Base-by-base conservation (phyloP, 2,888 invertebrate species). In the Dolichomitus sp. region DNA sequence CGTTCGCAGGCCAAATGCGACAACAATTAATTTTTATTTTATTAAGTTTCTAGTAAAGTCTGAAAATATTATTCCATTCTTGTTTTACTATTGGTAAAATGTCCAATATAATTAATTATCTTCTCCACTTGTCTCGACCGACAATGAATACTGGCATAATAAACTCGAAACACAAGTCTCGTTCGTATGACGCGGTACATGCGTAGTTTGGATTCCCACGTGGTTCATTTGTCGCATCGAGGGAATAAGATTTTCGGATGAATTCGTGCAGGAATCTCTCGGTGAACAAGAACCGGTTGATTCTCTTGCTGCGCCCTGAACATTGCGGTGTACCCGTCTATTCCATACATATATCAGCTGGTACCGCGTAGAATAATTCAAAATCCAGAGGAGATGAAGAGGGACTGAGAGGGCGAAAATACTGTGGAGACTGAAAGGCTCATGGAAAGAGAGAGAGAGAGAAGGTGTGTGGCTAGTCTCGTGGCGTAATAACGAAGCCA, bases 401-500 rank as follows among this genome's bases (percentile, higher is more conserved):
- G 40, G 5, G 33, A 14, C 14, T 59, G 57, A 30, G 57, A n/a
- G 17, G 30, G 57, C n/a, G 57, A 57, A 57, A n/a, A 30, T 59
- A 59, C n/a, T 30, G 11, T 33, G 33, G 33, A 33, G 33, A 17
- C 27, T 27, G 27, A 30, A 30, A 4, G 23, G 17, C 37, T 37
- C n/a, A 33, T 6, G 9, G 4, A 27, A 23, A 23, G 23, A 4
- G 23, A 12, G 5, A 9, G 23, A 52, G 23, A 52, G 5, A 4
- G 9, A 12, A 37, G 59, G 59, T 14, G 33, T 40, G 19, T 5
- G 40, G 37, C 19, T 17, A 40, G 61, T 40, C 19, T 11, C 17
- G 61, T 17, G 61, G 61, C 40, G 37, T 40, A 40, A 63, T 63
- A 63, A 63, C 61, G 61, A 63, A 63, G 61, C 40, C 57, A 30